These are phyloP conservation scores for Agriopis marginaria DNA, from an alignment of 2,888 invertebrate genomes.

Conservation along the genomic window DNA sequence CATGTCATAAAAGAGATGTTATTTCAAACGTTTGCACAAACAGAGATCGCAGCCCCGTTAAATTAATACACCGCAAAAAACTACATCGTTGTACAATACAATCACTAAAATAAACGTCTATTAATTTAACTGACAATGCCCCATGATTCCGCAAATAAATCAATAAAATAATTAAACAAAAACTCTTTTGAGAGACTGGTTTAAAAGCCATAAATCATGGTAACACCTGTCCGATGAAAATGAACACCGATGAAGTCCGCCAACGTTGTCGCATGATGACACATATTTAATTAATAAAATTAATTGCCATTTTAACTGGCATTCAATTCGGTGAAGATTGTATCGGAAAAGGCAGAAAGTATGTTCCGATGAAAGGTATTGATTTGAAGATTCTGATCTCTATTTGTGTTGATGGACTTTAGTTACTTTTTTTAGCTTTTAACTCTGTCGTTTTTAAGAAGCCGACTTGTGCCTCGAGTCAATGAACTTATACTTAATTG, in stretches of 20 bases:
- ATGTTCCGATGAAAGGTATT: constrained; percentile 23
- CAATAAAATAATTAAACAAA: constrained; percentile 32
- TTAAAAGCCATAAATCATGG: constrained; percentile 30
- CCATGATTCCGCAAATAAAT: constrained; percentile 35
- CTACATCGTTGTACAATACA: neutral
- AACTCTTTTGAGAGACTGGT: constrained; percentile 27
- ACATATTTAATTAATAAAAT: constrained; percentile 55
- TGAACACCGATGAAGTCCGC: constrained; percentile 20
- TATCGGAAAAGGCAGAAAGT: constrained; percentile 24
- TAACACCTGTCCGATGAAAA: constrained; percentile 29
- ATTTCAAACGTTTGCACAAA: neutral
- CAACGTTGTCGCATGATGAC: constrained; percentile 36
- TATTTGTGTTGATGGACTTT: constrained; percentile 8
- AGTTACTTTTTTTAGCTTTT: neutral
- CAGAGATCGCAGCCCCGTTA: constrained; percentile 1
- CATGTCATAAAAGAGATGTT: constrained; percentile 5
- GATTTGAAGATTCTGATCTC: constrained; percentile 24
- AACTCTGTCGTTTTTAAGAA: neutral
- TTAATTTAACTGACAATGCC: constrained; percentile 33
- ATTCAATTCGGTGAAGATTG: constrained; percentile 24
- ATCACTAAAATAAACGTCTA: constrained; percentile 29
- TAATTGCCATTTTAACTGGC: constrained; percentile 50
- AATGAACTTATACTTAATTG: neutral
- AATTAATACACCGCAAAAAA: constrained; percentile 6
- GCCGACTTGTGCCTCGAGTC: neutral